Base-by-base conservation (phyloP, 2,797 vertebrate genomes). In the Orientallactaga sibirica region DNA sequence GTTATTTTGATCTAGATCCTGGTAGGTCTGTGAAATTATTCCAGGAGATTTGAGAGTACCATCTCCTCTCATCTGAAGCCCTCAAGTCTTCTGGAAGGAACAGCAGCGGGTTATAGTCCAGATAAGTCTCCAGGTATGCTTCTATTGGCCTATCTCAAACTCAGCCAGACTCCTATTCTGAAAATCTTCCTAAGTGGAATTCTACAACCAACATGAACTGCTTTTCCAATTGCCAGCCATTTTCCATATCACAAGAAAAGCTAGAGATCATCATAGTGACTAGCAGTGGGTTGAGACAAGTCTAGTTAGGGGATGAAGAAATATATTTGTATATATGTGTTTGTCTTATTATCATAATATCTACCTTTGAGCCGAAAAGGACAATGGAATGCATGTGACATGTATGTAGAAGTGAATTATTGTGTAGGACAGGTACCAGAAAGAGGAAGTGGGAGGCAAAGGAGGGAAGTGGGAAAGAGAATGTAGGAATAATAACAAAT, bases 331-430 rank as follows among this genome's bases (percentile, higher is more conserved):
- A 1, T 25, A 3, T 37, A 7, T 15, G 2, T 70, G 14, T 55
- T 11, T 16, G 33, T 48, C 37, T 68, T 64, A 9, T 48, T 48
- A 83, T 2, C 20, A 7, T 48, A 41, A 43, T 71, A 52, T 61
- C 62, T 66, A 79, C 76, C 43, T 94, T 91, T 79, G 77, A 83
- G 20, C 29, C 82, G 43, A 29, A 62, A 88, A 67, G 55, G n/a
- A 6, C 25, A 70, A 55, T 52, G 14, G 19, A 25, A 33, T 84
- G 25, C 29, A 24, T 25, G 22, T 5, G 66, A 68, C 55, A 25
- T 16, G 19, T 52, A 52, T n/a, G 22, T 27, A 33, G 66, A 55
- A 6, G 33, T 43, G 29, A 12, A 67, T 48, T 48, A 48, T 48
- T 48, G 48, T 48, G 48, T 48, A 37, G 20, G 1, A 70, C 19